Evolutionary conservation across 2,113 vertebrate species (phyloP).

Genomic region (Alouatta palliata): DNA sequence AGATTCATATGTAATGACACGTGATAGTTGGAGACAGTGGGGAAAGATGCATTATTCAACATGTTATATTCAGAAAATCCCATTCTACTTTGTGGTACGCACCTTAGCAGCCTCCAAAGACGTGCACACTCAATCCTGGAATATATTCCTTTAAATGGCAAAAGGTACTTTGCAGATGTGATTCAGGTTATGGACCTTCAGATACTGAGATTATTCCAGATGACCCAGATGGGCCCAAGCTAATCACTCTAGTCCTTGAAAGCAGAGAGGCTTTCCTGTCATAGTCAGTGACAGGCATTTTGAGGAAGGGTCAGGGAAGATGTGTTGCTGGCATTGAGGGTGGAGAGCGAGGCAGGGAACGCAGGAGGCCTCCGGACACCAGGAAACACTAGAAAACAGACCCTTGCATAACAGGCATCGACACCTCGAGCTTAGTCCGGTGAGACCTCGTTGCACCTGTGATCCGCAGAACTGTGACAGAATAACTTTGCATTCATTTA

Average conservation of each 20-base stretch:
- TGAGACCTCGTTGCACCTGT: neutral
- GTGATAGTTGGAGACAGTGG: neutral
- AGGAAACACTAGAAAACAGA: neutral
- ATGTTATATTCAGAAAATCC: neutral
- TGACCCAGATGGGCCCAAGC: no score
- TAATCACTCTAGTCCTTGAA: neutral
- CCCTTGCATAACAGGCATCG: neutral
- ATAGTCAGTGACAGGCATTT: neutral
- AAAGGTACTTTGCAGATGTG: neutral
- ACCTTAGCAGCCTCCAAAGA: neutral
- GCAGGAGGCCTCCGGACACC: neutral
- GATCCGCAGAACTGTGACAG: neutral
- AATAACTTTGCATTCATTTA: neutral
- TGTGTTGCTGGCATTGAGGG: neutral
- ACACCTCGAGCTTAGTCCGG: neutral
- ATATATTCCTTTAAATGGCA: neutral
- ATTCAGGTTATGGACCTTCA: neutral
- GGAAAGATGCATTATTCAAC: neutral
- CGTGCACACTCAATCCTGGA: neutral
- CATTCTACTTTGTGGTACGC: neutral
- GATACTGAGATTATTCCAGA: neutral
- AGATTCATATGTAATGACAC: neutral
- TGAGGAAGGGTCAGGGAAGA: neutral
- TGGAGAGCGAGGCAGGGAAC: neutral
- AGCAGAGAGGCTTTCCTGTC: neutral